Base-by-base conservation (phyloP, 2,797 vertebrate genomes). In the Gila robusta region DNA sequence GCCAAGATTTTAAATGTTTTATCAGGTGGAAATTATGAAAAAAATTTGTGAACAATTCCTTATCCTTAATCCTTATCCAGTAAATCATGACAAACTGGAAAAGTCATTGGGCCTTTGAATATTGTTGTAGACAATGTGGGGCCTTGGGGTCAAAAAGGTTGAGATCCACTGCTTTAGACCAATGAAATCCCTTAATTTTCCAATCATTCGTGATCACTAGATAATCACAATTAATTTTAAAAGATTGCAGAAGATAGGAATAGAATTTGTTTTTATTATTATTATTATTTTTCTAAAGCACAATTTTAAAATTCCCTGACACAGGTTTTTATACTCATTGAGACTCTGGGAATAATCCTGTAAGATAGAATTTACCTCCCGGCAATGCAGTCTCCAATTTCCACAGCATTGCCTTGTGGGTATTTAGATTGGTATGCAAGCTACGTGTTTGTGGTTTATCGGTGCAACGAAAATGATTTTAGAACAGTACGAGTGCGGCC, bases 381-480 rank as follows among this genome's bases (percentile, higher is more conserved):
- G 23, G 17, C 37, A 62, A 82, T 47, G 17, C 37, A 35, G 11
- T 66, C 19, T 74, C 28, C 71, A 37, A 83, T 64, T 74, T 56
- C 19, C 56, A 64, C 56, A 83, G 56, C 56, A 56, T 37, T 35
- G 26, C 21, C 41, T 76, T 37, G 21, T 5, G 14, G 56, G 41
- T 49, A 26, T 79, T 66, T 66, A 66, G 19, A 66, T 21, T 74
- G 81, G 70, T 74, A 74, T 47, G 41, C 39, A 74, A 47, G 12
- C 56, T 21, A 37, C 8, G 3, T 76, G n/a, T 80, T 80, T 73
- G 52, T 44, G 52, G 69, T 82, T 82, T 82, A 82, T 59, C 59
- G 11, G n/a, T 10, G 69, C 52, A 73, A 73, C 10, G 19, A 23
- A 66, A 79, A 80, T 16, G 2, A 47, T 80, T 80, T 67, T 44